phyloP scores from a whole-genome alignment of 2,113 vertebrate species.

The Serilophus lunatus region DNA sequence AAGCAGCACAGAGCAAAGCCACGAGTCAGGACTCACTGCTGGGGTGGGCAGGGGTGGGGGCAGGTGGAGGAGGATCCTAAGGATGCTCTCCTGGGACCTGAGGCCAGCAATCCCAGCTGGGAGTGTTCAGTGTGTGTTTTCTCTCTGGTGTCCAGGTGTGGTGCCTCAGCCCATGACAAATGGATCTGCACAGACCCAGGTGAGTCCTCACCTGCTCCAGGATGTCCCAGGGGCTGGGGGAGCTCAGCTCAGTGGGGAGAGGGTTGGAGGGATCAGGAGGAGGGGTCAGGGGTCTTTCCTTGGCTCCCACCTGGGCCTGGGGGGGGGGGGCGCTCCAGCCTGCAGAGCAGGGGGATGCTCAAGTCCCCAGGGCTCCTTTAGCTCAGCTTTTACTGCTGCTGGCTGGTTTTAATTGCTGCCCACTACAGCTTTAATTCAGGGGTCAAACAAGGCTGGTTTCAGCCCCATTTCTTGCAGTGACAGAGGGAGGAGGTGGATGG shows the following conservation, averaged over 20 bases:
- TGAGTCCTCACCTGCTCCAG: not conserved
- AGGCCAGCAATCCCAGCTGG: not conserved
- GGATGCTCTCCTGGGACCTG: not conserved
- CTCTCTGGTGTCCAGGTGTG: slow-evolving; percentile 5
- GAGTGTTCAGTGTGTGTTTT: fast-evolving
- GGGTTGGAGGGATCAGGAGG: not conserved
- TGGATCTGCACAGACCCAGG: slow-evolving; percentile 69
- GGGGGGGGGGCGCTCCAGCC: no score
- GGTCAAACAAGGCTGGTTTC: not conserved
- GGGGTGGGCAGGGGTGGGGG: not conserved
- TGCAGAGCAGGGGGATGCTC: not conserved
- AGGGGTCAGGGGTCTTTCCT: not conserved
- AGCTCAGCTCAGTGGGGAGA: fast-evolving
- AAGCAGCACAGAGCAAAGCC: fast-evolving
- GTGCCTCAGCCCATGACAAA: slow-evolving; percentile 70
- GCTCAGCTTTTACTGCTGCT: not conserved
- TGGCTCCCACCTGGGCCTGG: not conserved
- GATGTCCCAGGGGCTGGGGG: fast-evolving
- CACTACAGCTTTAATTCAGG: not conserved
- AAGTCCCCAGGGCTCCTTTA: fast-evolving
- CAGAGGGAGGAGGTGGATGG: not conserved
- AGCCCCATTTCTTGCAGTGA: not conserved
- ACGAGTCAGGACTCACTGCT: not conserved
- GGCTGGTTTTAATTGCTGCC: not conserved
- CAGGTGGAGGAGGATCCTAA: not conserved